These are phyloP conservation scores for Cantharis flavilabris DNA, from an alignment of 2,888 invertebrate species.

Conservation along the genomic window DNA sequence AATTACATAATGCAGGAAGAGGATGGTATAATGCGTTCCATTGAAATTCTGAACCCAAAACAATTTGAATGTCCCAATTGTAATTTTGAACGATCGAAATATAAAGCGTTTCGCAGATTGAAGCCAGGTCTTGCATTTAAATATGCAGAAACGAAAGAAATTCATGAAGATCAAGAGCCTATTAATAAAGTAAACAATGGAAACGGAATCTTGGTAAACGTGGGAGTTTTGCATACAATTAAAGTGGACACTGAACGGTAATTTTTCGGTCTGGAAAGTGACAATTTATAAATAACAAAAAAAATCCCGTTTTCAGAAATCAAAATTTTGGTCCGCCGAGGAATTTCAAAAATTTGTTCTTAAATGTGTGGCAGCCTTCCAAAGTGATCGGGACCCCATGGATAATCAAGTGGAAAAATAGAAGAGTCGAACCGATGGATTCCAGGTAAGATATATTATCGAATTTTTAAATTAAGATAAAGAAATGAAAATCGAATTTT, in stretches of 20 bases:
- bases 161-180: not conserved
- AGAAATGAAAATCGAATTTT: too few species aligned
- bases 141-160: not conserved
- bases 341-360: not conserved
- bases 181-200: not conserved
- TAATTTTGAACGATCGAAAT: constrained; percentile 13
- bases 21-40: constrained; percentile 9
- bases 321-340: not conserved
- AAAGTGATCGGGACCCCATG: constrained; percentile 7
- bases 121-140: not conserved
- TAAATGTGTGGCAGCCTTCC: not conserved
- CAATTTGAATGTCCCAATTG: constrained; percentile 15
- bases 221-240: not conserved
- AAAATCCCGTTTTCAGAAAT: constrained; percentile 5
- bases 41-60: constrained; percentile 5
- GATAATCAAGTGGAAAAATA: constrained; percentile 19
- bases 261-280: not conserved
- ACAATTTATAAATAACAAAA: not conserved
- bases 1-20: constrained; percentile 8
- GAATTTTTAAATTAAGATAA: not conserved
- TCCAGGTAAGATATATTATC: not conserved
- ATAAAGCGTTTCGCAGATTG: constrained; percentile 14
- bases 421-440: constrained; percentile 17
- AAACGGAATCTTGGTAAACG: not conserved
- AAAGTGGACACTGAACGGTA: not conserved